A percentile compares a stretch with the other conserved stretches of the same genome.
phyloP scores from a whole-genome alignment of 1,140 invertebrate genomes.

The Lordiphosa collinella region DNA sequence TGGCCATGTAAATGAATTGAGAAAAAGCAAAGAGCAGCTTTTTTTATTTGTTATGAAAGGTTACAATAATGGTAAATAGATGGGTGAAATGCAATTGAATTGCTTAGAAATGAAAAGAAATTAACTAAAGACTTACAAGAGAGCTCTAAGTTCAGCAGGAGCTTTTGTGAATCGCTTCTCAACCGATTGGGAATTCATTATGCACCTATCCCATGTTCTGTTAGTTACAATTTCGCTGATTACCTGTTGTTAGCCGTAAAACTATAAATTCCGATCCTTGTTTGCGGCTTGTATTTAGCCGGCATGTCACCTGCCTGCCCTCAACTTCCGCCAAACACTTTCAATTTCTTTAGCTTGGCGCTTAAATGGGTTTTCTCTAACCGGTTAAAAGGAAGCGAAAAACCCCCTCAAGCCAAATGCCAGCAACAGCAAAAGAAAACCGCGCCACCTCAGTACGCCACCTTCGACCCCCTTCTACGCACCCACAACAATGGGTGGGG shows the following conservation, averaged over 20 bases:
- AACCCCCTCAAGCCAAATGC: conserved; percentile 39
- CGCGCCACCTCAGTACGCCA: conserved; percentile 35
- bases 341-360: conserved; percentile 41
- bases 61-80: no score
- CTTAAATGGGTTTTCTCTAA: conserved; percentile 18
- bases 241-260: no score
- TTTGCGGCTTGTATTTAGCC: not conserved
- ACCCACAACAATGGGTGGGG: conserved; percentile 39
- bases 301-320: conserved; percentile 18
- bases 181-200: no score
- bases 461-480: not conserved
- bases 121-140: no score
- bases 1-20: not conserved
- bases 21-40: no score
- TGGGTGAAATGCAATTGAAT: no score
- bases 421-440: conserved; percentile 63
- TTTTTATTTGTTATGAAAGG: no score
- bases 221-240: no score
- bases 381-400: conserved; percentile 10
- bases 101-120: no score
- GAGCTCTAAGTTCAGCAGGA: no score
- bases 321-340: conserved; percentile 31
- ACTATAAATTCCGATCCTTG: not conserved
- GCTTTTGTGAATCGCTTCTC: no score
- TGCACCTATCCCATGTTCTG: no score